Percentiles rank a stretch among this genome's conserved stretches.
These are phyloP conservation scores for Odontomyia ornata DNA, from an alignment of 2,888 invertebrate species.

Conservation along the genomic window DNA sequence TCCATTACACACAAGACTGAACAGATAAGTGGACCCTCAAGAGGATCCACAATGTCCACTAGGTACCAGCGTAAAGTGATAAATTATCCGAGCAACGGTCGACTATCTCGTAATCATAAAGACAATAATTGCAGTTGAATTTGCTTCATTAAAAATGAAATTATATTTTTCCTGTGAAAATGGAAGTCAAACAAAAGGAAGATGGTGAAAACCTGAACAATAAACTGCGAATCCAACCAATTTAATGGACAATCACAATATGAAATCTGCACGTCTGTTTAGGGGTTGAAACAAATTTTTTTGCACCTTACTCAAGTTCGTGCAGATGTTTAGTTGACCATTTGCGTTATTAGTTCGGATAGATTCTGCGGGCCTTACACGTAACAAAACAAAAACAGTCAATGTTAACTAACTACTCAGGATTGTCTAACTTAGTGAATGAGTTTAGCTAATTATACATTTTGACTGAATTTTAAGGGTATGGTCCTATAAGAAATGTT, in stretches of 20 bases:
- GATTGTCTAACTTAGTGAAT: too few relatives aligned
- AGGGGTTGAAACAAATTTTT: slow-evolving; percentile 42
- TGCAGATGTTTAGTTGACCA: slow-evolving; percentile 16
- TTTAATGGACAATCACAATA: slow-evolving; percentile 32
- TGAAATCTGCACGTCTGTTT: slow-evolving; percentile 37
- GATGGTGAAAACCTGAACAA: slow-evolving; percentile 1
- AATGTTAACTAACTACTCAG: too few relatives aligned
- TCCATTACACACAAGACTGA: too few relatives aligned
- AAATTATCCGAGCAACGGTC: slow-evolving; percentile 17
- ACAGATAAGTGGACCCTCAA: background rate
- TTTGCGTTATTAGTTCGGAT: too few relatives aligned
- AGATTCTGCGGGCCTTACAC: background rate
- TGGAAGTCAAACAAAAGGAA: background rate
- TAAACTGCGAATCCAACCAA: slow-evolving; percentile 2
- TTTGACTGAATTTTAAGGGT: too few relatives aligned
- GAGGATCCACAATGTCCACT: background rate
- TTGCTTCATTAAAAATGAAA: slow-evolving; percentile 43
- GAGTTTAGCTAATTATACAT: too few relatives aligned
- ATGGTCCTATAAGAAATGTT: too few relatives aligned
- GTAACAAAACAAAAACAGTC: too few relatives aligned
- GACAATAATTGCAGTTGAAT: slow-evolving; percentile 41
- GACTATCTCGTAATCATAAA: slow-evolving; percentile 40
- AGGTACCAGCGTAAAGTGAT: slow-evolving; percentile 13
- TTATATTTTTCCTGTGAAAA: slow-evolving; percentile 33
- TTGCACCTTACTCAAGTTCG: slow-evolving; percentile 31